Evolutionary conservation across 2,113 vertebrate species (phyloP).

Genomic region (Thamnophis sirtalis): DNA sequence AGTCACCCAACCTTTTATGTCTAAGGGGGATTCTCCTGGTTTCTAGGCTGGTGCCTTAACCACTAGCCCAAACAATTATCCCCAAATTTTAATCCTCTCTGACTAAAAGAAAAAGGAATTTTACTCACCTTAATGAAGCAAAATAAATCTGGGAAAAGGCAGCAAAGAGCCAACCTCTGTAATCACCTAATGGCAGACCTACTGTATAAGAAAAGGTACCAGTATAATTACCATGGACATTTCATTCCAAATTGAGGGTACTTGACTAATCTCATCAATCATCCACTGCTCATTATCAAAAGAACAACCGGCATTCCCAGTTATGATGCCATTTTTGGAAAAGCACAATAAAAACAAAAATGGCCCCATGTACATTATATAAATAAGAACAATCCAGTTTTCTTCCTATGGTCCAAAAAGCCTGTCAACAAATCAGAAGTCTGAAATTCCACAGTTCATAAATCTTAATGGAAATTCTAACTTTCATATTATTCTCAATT

Average conservation of each 20-base stretch:
- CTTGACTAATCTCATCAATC: not conserved
- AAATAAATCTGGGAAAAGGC: not conserved
- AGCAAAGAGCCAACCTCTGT: not conserved
- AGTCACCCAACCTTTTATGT: not conserved
- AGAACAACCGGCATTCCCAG: not conserved
- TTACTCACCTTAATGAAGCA: not conserved
- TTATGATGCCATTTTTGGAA: not conserved
- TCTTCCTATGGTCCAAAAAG: not conserved
- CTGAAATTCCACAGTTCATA: not conserved
- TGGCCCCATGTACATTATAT: not conserved
- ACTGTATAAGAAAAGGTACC: not conserved
- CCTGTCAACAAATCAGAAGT: not conserved
- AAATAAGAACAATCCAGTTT: not conserved
- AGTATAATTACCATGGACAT: not conserved
- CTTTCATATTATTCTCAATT: not conserved
- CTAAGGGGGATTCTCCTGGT: not conserved
- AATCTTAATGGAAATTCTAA: not conserved
- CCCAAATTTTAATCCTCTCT: not conserved
- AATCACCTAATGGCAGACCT: not conserved
- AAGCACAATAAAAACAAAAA: not conserved
- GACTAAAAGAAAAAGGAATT: not conserved
- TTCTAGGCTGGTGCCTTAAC: not conserved
- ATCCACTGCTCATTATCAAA: not conserved
- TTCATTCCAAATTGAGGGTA: not conserved
- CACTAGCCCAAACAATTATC: not conserved